Evolutionary conservation across 2,113 vertebrate genomes (phyloP).

Genomic region (Semicossyphus pulcher): DNA sequence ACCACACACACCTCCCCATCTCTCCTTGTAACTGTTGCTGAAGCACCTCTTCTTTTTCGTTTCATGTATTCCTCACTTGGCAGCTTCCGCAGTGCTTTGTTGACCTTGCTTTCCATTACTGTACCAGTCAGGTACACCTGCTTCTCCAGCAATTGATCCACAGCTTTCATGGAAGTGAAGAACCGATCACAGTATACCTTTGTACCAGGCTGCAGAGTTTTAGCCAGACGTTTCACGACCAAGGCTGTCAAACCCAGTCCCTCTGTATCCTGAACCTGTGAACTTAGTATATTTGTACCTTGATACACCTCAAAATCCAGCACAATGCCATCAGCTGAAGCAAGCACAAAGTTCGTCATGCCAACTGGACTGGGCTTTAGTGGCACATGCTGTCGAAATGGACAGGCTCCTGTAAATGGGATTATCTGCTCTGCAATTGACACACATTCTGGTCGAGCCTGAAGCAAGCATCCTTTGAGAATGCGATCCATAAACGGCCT

Average conservation of each 20-base stretch:
- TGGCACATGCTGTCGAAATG: not conserved
- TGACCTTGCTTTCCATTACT: not conserved
- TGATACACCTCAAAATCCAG: conserved; percentile 1
- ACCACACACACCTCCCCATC: not conserved
- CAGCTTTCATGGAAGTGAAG: not conserved
- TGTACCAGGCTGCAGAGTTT: conserved; percentile 12
- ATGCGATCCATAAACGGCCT: conserved; percentile 1
- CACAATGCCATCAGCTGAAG: not conserved
- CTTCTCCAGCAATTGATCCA: conserved; percentile 6
- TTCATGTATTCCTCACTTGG: not conserved
- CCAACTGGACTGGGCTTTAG: not conserved
- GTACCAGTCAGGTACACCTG: conserved; percentile 1
- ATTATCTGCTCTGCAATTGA: not conserved
- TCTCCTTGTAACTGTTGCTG: not conserved
- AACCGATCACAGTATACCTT: conserved; percentile 21
- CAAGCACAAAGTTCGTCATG: conserved; percentile 5
- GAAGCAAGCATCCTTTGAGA: not conserved
- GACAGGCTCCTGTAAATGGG: conserved; percentile 1
- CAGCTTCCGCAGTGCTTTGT: not conserved
- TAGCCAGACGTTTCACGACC: not conserved
- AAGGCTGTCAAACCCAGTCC: not conserved
- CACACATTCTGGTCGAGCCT: not conserved
- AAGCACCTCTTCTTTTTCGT: not conserved
- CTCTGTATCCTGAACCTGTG: not conserved
- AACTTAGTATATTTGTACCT: not conserved